These are phyloP conservation scores for Sternotherus odoratus DNA, from an alignment of 2,797 vertebrate genomes.

Conservation along the genomic window DNA sequence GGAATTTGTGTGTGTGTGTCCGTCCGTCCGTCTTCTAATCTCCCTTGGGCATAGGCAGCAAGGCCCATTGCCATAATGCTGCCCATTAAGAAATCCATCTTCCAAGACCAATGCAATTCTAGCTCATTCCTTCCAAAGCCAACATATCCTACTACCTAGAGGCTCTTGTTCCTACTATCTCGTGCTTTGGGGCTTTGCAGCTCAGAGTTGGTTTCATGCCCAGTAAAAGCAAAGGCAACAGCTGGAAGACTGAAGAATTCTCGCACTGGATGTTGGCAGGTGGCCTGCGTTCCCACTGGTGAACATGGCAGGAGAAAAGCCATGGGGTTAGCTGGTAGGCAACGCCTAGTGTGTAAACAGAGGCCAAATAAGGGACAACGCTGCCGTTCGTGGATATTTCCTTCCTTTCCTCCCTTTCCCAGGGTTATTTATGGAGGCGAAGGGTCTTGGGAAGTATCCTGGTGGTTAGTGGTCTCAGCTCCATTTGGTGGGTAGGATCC, in stretches of 20 bases:
- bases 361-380: neutral
- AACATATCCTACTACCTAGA: neutral
- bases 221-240: neutral
- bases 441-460: neutral
- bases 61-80: too few relatives aligned
- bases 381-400: neutral
- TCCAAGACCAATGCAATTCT: too few relatives aligned
- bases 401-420: neutral
- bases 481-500: neutral
- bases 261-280: neutral
- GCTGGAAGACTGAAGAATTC: neutral
- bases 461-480: neutral
- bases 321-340: neutral
- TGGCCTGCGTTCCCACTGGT: neutral
- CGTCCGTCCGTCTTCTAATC: neutral
- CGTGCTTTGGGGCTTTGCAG: too few relatives aligned
- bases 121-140: too few relatives aligned
- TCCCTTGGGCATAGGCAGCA: neutral
- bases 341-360: neutral
- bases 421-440: too few relatives aligned
- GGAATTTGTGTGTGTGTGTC: too few relatives aligned
- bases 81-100: too few relatives aligned
- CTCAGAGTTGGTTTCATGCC: neutral
- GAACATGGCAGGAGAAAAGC: neutral
- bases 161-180: neutral